Evolutionary conservation across 1,140 invertebrate species (phyloP).

Genomic region (Drosophila orosa): DNA sequence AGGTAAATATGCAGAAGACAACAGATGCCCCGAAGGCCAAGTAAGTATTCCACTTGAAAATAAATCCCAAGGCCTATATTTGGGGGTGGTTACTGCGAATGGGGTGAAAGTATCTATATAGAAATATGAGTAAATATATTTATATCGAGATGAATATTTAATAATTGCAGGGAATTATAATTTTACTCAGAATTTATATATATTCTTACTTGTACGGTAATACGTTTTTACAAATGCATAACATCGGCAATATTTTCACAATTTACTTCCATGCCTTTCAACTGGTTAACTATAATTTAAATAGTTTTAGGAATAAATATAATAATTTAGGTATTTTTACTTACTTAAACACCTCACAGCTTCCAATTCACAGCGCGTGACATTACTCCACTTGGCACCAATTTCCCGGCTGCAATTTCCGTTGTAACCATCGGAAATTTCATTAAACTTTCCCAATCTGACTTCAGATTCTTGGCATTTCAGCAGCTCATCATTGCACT

Average conservation of each 20-base stretch:
- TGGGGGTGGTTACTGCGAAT: conserved; percentile 1
- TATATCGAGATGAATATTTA: not conserved
- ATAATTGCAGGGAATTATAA: too few relatives aligned
- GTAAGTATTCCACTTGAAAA: conserved; percentile 17
- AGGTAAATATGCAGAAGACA: conserved; percentile 27
- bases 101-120: not conserved
- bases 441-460: conserved; percentile 21
- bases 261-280: conserved; percentile 7
- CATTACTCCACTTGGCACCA: conserved; percentile 26
- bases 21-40: conserved; percentile 19
- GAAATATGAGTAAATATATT: conserved; percentile 1
- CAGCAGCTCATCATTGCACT: conserved; percentile 34
- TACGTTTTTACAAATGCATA: conserved; percentile 11
- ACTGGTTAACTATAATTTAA: conserved; percentile 19
- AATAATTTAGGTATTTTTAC: not conserved
- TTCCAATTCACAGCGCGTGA: conserved; percentile 32
- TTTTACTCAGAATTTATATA: too few relatives aligned
- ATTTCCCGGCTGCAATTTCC: conserved; percentile 26
- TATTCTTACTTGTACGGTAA: not conserved
- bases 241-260: conserved; percentile 32
- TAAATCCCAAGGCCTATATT: too few relatives aligned
- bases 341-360: conserved; percentile 25
- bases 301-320: not conserved
- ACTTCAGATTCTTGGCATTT: conserved; percentile 26
- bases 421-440: conserved; percentile 1